phyloP scores from a whole-genome alignment of 2,113 vertebrate species.

The Hymenochirus boettgeri region DNA sequence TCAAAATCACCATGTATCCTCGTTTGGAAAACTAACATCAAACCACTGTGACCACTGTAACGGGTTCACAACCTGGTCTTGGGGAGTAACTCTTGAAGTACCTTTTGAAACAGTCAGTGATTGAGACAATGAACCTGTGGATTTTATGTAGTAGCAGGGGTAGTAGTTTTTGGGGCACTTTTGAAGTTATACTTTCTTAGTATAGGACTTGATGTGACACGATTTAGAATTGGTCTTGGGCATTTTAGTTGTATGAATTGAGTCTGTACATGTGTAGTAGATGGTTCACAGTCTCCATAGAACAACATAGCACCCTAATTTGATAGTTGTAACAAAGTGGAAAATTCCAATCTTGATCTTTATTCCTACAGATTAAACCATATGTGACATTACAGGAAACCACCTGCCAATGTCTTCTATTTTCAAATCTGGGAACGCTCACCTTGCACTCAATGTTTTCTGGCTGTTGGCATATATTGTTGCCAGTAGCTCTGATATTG shows the following conservation, averaged over 20 bases:
- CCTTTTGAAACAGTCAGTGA: neutral
- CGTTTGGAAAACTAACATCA: constrained; percentile 50
- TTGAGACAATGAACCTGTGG: too few relatives aligned
- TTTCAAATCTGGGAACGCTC: constrained; percentile 26
- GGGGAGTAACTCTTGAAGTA: neutral
- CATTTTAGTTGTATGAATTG: constrained; percentile 5
- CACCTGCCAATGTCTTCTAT: constrained; percentile 48
- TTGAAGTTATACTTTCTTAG: neutral
- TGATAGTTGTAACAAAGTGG: constrained; percentile 51
- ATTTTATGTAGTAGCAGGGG: too few relatives aligned
- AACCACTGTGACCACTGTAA: constrained; percentile 56
- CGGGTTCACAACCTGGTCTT: constrained; percentile 11
- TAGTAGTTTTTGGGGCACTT: neutral
- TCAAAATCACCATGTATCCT: constrained; percentile 39
- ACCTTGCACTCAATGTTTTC: constrained; percentile 50
- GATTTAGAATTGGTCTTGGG: neutral
- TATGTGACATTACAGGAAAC: constrained; percentile 46
- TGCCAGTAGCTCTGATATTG: constrained; percentile 48
- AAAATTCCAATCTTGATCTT: constrained; percentile 43
- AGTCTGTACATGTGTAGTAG: neutral
- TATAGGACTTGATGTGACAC: neutral
- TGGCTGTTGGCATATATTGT: constrained; percentile 41
- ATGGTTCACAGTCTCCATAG: constrained; percentile 16
- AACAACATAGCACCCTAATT: constrained; percentile 49
- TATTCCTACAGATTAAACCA: constrained; percentile 57